Percentiles rank a stretch among this genome's conserved stretches.
phyloP scores from a whole-genome alignment of 2,113 vertebrate species.

The Progne subis region DNA sequence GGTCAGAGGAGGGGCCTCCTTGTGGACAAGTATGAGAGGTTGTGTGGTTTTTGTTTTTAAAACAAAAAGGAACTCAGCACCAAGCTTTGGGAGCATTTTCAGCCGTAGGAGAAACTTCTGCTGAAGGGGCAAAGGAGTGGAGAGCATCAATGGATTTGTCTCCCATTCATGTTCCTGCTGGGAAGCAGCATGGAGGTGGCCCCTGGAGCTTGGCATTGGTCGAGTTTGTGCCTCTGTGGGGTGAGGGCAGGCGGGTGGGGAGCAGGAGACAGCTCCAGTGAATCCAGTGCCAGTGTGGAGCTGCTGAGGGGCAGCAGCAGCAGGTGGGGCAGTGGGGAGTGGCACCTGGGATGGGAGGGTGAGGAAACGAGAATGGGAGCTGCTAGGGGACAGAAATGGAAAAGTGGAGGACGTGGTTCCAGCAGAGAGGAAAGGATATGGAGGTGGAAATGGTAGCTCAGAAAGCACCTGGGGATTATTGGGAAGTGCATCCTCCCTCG shows the following conservation, averaged over 20 bases:
- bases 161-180: background rate
- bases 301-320: background rate
- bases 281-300: background rate
- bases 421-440: background rate
- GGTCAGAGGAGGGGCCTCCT: background rate
- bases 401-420: background rate
- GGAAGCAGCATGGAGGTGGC: background rate
- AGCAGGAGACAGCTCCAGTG: background rate
- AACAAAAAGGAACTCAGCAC: background rate
- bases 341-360: fast-evolving
- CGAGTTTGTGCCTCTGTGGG: background rate
- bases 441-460: background rate
- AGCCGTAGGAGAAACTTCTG: background rate
- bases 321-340: background rate
- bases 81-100: background rate
- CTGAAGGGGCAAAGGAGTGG: background rate
- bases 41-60: background rate
- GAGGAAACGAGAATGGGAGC: background rate
- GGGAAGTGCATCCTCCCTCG: background rate
- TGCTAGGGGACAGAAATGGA: background rate
- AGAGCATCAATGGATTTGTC: background rate
- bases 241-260: background rate
- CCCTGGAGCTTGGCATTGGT: fast-evolving
- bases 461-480: background rate
- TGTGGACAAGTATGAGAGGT: background rate